Evolutionary conservation across 1,140 invertebrate genomes (phyloP).

Genomic region (Oncopeltus fasciatus): DNA sequence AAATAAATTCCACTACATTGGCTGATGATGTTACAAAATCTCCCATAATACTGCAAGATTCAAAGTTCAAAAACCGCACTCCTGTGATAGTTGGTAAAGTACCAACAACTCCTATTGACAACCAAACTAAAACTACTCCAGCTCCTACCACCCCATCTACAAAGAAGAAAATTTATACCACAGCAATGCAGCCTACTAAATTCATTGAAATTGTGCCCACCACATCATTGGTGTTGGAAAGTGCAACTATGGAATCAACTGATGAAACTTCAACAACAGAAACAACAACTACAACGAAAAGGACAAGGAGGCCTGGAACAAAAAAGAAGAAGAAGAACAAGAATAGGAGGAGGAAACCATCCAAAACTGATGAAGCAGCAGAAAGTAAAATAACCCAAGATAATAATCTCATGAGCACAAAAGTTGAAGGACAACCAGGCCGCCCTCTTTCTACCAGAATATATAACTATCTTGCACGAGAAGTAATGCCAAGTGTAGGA

Average conservation of each 20-base stretch:
- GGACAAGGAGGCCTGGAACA: slow-evolving; percentile 17
- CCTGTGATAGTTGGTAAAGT: slow-evolving; percentile 26
- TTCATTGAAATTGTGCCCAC: slow-evolving; percentile 24
- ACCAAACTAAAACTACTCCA: slow-evolving; percentile 10
- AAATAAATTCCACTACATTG: not conserved
- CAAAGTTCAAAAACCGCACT: slow-evolving; percentile 27
- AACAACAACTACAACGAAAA: slow-evolving; percentile 20
- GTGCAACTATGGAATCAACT: slow-evolving; percentile 16
- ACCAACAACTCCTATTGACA: slow-evolving; percentile 17
- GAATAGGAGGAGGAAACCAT: slow-evolving; percentile 36
- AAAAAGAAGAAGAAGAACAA: slow-evolving; percentile 41
- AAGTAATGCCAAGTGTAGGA: slow-evolving; percentile 63
- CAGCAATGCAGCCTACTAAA: slow-evolving; percentile 23
- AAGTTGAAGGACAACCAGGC: slow-evolving; percentile 32
- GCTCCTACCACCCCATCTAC: slow-evolving; percentile 15
- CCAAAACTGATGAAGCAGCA: slow-evolving; percentile 26
- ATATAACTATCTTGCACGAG: slow-evolving; percentile 59
- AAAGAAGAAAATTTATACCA: slow-evolving; percentile 20
- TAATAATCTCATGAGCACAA: slow-evolving; percentile 33
- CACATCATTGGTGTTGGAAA: slow-evolving; percentile 21
- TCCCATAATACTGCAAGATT: slow-evolving; percentile 22
- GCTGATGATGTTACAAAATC: not conserved
- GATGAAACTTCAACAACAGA: slow-evolving; percentile 19
- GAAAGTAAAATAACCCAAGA: slow-evolving; percentile 34
- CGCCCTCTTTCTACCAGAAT: slow-evolving; percentile 48